These are phyloP conservation scores for Anthophora plumipes DNA, from an alignment of 2,888 invertebrate species.

Conservation along the genomic window DNA sequence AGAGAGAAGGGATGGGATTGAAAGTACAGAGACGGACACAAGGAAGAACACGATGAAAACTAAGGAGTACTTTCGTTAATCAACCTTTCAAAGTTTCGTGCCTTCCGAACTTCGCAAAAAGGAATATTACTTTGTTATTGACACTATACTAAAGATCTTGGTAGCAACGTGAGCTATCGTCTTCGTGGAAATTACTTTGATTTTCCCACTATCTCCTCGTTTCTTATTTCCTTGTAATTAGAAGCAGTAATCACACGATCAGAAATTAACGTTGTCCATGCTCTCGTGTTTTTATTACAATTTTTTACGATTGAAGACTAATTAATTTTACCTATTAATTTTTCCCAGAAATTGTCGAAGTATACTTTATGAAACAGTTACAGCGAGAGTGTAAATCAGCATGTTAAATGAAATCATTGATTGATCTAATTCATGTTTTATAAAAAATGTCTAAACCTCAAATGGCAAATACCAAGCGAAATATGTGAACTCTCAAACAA, in stretches of 20 bases:
- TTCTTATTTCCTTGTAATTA: neutral
- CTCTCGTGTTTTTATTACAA: neutral
- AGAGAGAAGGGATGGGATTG: neutral
- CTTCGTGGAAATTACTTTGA: slow-evolving; percentile 13
- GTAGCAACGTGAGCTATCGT: slow-evolving; percentile 3
- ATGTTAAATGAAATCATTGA: too few relatives aligned
- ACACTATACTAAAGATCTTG: slow-evolving; percentile 14
- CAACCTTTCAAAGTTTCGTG: slow-evolving; percentile 55
- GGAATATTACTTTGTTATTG: slow-evolving; percentile 60
- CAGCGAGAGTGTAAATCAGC: too few relatives aligned
- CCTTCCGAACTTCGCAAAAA: slow-evolving; percentile 45
- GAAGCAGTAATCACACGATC: neutral
- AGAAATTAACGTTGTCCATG: neutral
- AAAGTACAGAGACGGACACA: neutral
- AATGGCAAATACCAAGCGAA: too few relatives aligned
- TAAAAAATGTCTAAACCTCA: too few relatives aligned
- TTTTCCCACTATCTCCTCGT: neutral
- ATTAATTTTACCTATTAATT: too few relatives aligned
- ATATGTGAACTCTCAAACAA: too few relatives aligned
- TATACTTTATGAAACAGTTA: too few relatives aligned
- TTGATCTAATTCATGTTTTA: too few relatives aligned
- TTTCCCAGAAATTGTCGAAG: too few relatives aligned
- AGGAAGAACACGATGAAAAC: slow-evolving; percentile 10
- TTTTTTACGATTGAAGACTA: neutral
- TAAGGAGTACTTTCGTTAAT: slow-evolving; percentile 54